These are phyloP conservation scores for Alexandromys fortis DNA, from an alignment of 2,113 vertebrate species.

Conservation along the genomic window DNA sequence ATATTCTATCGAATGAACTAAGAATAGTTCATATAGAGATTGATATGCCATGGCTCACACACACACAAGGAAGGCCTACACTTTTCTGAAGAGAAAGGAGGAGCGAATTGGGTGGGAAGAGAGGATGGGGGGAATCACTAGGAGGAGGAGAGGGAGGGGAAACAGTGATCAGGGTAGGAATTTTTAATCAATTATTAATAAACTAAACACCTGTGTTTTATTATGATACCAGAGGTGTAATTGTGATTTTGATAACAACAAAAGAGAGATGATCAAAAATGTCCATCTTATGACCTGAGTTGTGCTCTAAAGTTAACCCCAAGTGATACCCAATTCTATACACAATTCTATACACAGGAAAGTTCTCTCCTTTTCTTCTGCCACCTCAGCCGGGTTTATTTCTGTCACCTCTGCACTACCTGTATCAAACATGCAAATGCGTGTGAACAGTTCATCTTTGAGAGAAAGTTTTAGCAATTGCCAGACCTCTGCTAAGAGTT, in stretches of 20 bases:
- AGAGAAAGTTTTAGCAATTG: neutral
- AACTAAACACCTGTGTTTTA: neutral
- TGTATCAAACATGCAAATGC: neutral
- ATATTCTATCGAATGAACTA: neutral
- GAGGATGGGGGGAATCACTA: no score
- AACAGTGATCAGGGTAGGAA: no score
- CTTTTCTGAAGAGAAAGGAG: neutral
- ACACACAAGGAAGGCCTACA: neutral
- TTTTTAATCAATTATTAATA: neutral
- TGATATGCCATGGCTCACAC: neutral
- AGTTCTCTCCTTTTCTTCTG: neutral
- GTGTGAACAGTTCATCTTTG: neutral
- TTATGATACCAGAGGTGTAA: neutral
- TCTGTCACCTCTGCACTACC: neutral
- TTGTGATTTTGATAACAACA: neutral
- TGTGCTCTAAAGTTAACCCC: neutral
- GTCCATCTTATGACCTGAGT: neutral
- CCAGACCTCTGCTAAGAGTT: neutral
- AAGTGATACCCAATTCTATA: fast-evolving
- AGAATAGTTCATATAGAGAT: neutral
- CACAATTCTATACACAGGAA: no score
- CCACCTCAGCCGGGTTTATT: neutral
- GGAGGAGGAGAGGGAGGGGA: no score
- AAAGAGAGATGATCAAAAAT: neutral
- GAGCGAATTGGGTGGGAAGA: no score